Base-by-base conservation (phyloP, 2,113 vertebrate species). In the Leuciscus idus region DNA sequence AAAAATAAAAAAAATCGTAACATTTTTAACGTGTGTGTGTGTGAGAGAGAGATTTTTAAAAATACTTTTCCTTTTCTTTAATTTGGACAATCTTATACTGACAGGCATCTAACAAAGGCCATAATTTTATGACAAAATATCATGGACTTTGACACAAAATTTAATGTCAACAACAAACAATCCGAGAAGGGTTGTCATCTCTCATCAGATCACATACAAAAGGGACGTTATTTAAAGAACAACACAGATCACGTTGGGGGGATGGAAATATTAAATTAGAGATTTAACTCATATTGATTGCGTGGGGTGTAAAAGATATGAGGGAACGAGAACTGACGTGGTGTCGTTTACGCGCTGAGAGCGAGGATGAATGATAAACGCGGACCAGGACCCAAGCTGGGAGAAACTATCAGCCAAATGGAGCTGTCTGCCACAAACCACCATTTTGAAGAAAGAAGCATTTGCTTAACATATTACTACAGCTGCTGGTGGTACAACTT, bases 141-240 rank as follows among this genome's bases (percentile, higher is more conserved):
- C 43, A 55, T 55, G 13, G 15, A 55, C 3, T 55, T 30, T 30
- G 13, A 66, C 64, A 30, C 62, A 17, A 66, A 28, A 9, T 72
- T 39, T 73, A 12, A 46, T 13, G 21, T 73, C 70, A 43, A 46
- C 21, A 73, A n/a, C 33, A 39, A 72, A 4, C 21, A 13, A 46
- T 73, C 70, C 43, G 23, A 73, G 10, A 43, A 43, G 11, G 70
- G 70, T 74, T 46, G 23, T 46, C 10, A 10, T 26, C 23, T 50
- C 43, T 28, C 17, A 50, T 50, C n/a, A 75, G n/a, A 48, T 75
- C 11, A 75, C 39, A 28, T 48, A 75, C 90, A 92, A 90, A 90
- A 80, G 90, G 91, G 89, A 87, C 89, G 90, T 90, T 90, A 90
- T 91, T 90, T 91, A 87, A 90, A 85, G 33, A 81, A 89, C 88